A percentile compares a stretch with the other conserved stretches of the same genome.
These are phyloP conservation scores for Nephotettix cincticeps DNA, from an alignment of 1,140 invertebrate species.

Conservation along the genomic window DNA sequence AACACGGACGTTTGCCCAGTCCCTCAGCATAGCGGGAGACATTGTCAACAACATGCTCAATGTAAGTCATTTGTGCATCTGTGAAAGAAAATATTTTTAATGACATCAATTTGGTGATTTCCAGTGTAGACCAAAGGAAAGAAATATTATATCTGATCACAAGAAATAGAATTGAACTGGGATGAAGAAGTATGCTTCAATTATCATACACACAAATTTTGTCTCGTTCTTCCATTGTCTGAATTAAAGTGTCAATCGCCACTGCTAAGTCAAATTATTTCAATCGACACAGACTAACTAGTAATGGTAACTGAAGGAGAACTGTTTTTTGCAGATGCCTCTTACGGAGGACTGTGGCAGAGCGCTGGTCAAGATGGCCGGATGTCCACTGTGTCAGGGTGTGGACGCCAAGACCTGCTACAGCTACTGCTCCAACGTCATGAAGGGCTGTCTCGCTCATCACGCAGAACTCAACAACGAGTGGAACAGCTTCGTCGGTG, in stretches of 20 bases:
- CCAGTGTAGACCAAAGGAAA: too few species aligned
- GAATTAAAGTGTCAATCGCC: too few species aligned
- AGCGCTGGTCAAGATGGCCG: constrained; percentile 80
- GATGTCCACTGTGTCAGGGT: constrained; percentile 82
- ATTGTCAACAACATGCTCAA: constrained; percentile 79
- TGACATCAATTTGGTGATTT: too few species aligned
- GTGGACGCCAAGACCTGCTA: constrained; percentile 75
- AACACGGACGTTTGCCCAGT: constrained; percentile 89
- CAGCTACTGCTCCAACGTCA: constrained; percentile 85
- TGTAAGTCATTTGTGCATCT: constrained; percentile 65
- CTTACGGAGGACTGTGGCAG: constrained; percentile 69
- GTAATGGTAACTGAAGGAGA: too few species aligned
- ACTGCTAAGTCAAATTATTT: too few species aligned
- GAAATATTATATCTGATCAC: too few species aligned
- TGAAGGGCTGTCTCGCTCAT: constrained; percentile 84
- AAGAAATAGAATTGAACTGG: too few species aligned
- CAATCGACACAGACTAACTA: too few species aligned
- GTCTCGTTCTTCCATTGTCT: too few species aligned
- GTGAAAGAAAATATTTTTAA: too few species aligned
- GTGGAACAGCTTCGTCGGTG: constrained; percentile 92
- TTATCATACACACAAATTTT: too few species aligned
- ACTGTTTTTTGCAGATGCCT: constrained; percentile 53
- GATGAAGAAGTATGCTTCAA: too few species aligned
- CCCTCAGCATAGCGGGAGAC: constrained; percentile 77
- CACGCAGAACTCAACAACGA: constrained; percentile 79